These are phyloP conservation scores for Arnoldichthys spilopterus DNA, from an alignment of 2,797 vertebrate genomes.

Conservation along the genomic window DNA sequence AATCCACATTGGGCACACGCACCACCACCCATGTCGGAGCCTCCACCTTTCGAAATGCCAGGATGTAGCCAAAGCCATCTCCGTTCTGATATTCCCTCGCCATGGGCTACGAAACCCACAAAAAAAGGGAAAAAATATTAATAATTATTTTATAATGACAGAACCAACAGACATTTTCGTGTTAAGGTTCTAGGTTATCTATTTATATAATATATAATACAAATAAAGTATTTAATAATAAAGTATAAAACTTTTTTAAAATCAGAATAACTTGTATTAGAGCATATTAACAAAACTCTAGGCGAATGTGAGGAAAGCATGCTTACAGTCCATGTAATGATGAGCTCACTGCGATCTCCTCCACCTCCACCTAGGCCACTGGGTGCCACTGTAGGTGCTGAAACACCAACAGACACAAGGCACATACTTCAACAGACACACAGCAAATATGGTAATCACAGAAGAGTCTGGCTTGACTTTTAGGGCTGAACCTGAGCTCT, in stretches of 20 bases:
- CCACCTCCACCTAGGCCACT: slow-evolving; percentile 94
- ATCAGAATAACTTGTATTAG: neutral
- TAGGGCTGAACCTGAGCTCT: neutral
- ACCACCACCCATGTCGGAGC: slow-evolving; percentile 77
- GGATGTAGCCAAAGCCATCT: slow-evolving; percentile 90
- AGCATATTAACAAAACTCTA: neutral
- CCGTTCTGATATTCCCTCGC: slow-evolving; percentile 95
- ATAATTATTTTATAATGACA: no score
- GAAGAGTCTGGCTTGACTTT: no score
- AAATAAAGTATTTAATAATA: no score
- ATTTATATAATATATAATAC: no score
- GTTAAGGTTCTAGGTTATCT: no score
- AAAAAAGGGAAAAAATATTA: neutral
- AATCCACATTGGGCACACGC: slow-evolving; percentile 82
- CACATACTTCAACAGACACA: neutral
- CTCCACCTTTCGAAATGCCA: slow-evolving; percentile 87
- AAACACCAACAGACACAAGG: slow-evolving; percentile 4
- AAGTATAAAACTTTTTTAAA: neutral
- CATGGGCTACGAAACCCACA: slow-evolving; percentile 77
- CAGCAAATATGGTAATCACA: no score
- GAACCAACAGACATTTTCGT: no score
- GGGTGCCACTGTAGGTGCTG: slow-evolving; percentile 93
- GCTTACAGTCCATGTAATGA: slow-evolving; percentile 90
- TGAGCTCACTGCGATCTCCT: slow-evolving; percentile 90
- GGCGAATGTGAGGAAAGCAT: neutral